Evolutionary conservation across 2,113 vertebrate species (phyloP).

Genomic region (Amphilophus citrinellus): DNA sequence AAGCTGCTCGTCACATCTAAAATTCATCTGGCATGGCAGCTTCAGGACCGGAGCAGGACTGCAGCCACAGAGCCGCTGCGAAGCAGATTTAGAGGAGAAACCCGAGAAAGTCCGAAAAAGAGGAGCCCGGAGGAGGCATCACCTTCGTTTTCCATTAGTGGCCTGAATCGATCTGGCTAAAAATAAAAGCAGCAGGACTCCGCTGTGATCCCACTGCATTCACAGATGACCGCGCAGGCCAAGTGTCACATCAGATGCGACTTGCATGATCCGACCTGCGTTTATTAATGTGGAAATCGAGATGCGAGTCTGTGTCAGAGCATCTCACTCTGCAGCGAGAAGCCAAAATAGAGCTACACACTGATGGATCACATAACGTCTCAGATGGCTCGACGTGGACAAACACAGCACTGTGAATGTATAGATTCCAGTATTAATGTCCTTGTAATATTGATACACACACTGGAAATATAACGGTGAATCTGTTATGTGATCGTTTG

Average conservation of each 20-base stretch:
- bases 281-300: slow-evolving; percentile 57
- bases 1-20: slow-evolving; percentile 9
- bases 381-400: slow-evolving; percentile 7
- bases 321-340: not conserved
- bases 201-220: slow-evolving; percentile 35
- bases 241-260: slow-evolving; percentile 42
- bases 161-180: slow-evolving; percentile 54
- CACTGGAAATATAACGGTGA: not conserved
- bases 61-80: not conserved
- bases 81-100: slow-evolving; percentile 12
- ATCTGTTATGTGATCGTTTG: not conserved
- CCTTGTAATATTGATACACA: not conserved
- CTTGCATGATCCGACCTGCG: slow-evolving; percentile 44
- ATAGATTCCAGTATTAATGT: not conserved
- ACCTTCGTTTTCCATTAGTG: slow-evolving; percentile 52
- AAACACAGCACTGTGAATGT: not conserved
- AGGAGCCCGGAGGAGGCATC: slow-evolving; percentile 36
- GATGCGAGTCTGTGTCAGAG: slow-evolving; percentile 28
- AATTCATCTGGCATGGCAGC: not conserved
- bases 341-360: not conserved
- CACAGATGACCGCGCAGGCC: slow-evolving; percentile 36
- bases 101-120: slow-evolving; percentile 28
- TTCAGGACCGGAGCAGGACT: not conserved
- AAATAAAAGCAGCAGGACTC: slow-evolving; percentile 52
- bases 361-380: not conserved